Base-by-base conservation (phyloP, 2,113 vertebrate genomes). In the Syngnathus scovelli region DNA sequence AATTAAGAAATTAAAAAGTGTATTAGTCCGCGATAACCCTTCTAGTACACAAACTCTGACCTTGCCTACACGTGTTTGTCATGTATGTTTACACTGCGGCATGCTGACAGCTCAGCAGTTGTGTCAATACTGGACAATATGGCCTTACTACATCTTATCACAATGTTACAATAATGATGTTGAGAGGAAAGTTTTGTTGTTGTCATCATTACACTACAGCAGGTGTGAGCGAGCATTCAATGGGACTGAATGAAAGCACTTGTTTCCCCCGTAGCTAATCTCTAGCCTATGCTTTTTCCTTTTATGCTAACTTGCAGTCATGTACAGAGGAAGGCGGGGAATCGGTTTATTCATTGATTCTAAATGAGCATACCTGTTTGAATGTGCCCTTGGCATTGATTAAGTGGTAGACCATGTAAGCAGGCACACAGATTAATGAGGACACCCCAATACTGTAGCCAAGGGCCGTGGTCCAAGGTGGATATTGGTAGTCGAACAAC, bases 371-470 rank as follows among this genome's bases (percentile, higher is more conserved):
- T 89, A 99, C 97, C 95, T 99, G 94, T 87, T 96, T 98, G 6
- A 99, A 86, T 46, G 96, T 93, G 55, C 97, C 97, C 37, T 95
- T 95, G 52, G 95, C 94, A 71, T 73, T 66, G 39, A 94, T 76
- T 85, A 99, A 27, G 82, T 93, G 85, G 70, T 94, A 99, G 44
- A 92, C 78, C 91, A 99, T 96, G 71, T 98, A 98, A 38, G 86
- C 67, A 13, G 96, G 96, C 65, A 99, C 93, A 44, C 94, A 99
- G 86, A 98, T 92, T 86, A 99, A 84, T 13, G 97, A 99, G 1
- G 97, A 99, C 18, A 92, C 91, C 7, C 96, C 97, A 37, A 98
- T 95, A 89, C 94, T 95, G 76, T 98, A 98, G 48, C 97, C 97
- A 76, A 98, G 77, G 39, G 94, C 85, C 10, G 91, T 91, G 77